Evolutionary conservation across 2,113 vertebrate genomes (phyloP).

Genomic region (Elephas maximus): DNA sequence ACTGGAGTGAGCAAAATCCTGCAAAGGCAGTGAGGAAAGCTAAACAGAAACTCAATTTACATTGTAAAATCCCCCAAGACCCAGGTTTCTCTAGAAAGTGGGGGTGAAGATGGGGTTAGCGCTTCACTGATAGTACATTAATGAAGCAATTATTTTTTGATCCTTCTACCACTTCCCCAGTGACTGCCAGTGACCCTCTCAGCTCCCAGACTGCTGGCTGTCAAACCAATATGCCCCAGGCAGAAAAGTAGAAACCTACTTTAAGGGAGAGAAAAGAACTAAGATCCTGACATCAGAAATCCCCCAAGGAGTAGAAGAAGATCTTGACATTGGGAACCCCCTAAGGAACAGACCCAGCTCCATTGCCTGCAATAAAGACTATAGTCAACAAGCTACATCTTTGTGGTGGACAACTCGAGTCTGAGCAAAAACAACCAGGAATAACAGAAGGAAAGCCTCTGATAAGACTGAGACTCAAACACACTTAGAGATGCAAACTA

Average conservation of each 20-base stretch:
- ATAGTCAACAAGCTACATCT: background rate
- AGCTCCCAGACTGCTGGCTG: slow-evolving; percentile 44
- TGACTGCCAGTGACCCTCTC: slow-evolving; percentile 52
- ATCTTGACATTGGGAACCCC: background rate
- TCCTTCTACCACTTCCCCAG: slow-evolving; percentile 48
- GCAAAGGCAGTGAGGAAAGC: background rate
- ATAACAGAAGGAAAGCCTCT: background rate
- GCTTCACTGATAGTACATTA: slow-evolving; percentile 66
- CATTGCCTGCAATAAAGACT: background rate
- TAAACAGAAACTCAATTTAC: slow-evolving; percentile 66
- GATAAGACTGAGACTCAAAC: background rate
- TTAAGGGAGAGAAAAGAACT: background rate
- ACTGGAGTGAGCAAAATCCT: slow-evolving; percentile 20
- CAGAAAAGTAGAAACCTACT: slow-evolving; percentile 62
- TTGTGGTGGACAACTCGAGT: background rate
- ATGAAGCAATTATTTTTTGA: slow-evolving; percentile 75
- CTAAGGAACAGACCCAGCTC: background rate
- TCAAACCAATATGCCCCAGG: slow-evolving; percentile 49
- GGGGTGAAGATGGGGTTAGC: slow-evolving; percentile 67
- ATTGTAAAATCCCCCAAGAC: slow-evolving; percentile 64
- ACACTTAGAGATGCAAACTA: background rate
- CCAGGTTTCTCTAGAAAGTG: slow-evolving; percentile 48
- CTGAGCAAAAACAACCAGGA: background rate
- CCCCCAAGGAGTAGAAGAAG: background rate
- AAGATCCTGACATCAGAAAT: background rate